Base-by-base conservation (phyloP, 37 sponge, comb jelly and placozoan species). In the Beroe forskalii region DNA sequence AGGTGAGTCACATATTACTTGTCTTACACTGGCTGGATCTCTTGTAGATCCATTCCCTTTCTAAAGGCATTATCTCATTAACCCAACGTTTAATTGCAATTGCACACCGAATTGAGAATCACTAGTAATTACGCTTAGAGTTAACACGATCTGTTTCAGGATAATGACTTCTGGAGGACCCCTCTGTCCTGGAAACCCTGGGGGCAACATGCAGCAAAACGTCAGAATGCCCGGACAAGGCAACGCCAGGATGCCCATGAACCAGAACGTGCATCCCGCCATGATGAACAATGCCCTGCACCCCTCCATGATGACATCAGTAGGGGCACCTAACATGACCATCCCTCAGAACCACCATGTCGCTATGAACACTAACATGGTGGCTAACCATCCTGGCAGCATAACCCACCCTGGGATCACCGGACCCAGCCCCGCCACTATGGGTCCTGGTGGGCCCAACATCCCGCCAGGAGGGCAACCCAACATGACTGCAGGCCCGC, bases 291-390 rank as follows among this genome's bases (percentile, higher is more conserved):
- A 43, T 20, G 22, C 12, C 40, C 40, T 80, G 86, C 86, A 41
- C 27, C 86, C 86, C 3, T 32, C 86, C 2, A 80, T 80, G 55
- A 80, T 80, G 86, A 80, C 40, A 24, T 20, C 44, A 4, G 42
- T 80, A 48, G 86, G 86, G 8, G 40, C 55, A 1, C 86, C 86
- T 3, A 80, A 80, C 86, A 80, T 80, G 86, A 80, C 86, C 48
- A 80, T 80, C 27, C 86, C 86, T 6, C 72, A 33, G 1, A 69
- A 69, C 19, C 72, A 69, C 17, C 72, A 69, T 69, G 86, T 80
- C 6, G 1, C 55, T 6, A n/a, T 12, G 22, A 80, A 41, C 55
- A 20, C 55, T 44, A 80, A 43, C 55, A 40, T 80, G 2, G 55
- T 80, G 37, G 2, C 86, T 42, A 44, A 44, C 28, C 55, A 44